Base-by-base conservation (phyloP, 2,888 invertebrate genomes). In the Pseudococcus jackbeardsleyi region DNA sequence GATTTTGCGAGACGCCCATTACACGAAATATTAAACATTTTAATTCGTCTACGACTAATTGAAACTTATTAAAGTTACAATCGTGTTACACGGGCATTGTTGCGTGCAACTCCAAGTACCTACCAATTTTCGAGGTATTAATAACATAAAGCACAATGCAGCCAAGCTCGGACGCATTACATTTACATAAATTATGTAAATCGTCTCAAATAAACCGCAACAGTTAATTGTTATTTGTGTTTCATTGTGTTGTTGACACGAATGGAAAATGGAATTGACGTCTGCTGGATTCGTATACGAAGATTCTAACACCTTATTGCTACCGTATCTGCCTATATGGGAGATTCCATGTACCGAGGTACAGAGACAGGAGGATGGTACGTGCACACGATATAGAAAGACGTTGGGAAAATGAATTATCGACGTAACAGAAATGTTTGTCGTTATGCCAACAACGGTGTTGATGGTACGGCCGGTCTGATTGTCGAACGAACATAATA, bases 141-240 rank as follows among this genome's bases (percentile, higher is more conserved):
- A 77, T 77, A 77, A 77, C 33, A n/a, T n/a, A 39, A 77, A 46
- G 46, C 79, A 82, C 79, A 82, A 82, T 77, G n/a, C 77, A 7
- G 39, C 22, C 46, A 19, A 19, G 79, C 79, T 82, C 17, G 79
- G 79, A 46, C 46, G 46, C 46, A 42, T 19, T 82, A 82, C 46
- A 82, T 82, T 82, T 46, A 82, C 79, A 82, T 82, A 82, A 82
- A 82, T 82, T 82, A 82, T 82, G 79, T 46, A 82, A 82, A 82
- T 82, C 9, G 26, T 46, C 46, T 46, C 11, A 82, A 82, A 46
- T 42, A 82, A 82, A 82, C 79, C 46, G 46, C 79, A 46, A 82
- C 79, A 46, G 79, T 46, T 82, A 82, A 82, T 82, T 82, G 79
- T 82, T 42, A 42, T 42, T 82, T 82, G 7, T 79, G 79, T 82